Percentiles rank a stretch among this genome's conserved stretches.
Evolutionary conservation across 92 coral and sea anemone genomes (phyloP).

Genomic region (Zoanthus gigantus): DNA sequence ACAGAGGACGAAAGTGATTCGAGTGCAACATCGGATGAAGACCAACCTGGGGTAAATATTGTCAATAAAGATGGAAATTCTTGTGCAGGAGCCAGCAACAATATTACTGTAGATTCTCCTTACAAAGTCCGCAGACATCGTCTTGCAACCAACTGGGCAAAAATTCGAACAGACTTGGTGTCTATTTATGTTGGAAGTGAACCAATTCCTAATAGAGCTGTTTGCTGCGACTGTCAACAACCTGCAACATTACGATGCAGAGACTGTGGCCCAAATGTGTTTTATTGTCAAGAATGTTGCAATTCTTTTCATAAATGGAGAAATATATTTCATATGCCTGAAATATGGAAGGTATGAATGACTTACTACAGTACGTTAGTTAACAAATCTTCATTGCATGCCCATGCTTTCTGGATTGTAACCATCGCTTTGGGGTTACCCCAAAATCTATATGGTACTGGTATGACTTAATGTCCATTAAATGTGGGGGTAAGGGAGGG

Average conservation of each 20-base stretch:
- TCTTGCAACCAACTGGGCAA: conserved; percentile 24
- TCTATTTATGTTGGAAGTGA: neutral
- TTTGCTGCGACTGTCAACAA: conserved; percentile 6
- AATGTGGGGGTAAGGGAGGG: neutral
- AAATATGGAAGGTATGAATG: conserved; percentile 22
- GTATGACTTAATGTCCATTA: neutral
- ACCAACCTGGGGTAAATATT: neutral
- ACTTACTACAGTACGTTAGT: neutral
- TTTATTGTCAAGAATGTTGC: conserved; percentile 33
- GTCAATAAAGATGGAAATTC: conserved; percentile 9
- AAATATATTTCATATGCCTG: neutral
- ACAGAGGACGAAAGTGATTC: conserved; percentile 16
- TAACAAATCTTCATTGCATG: conserved; percentile 3
- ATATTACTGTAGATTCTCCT: neutral
- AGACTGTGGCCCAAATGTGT: conserved; percentile 22
- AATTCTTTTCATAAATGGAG: neutral
- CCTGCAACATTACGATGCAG: conserved; percentile 29
- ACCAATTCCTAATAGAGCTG: conserved; percentile 23
- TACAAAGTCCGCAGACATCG: conserved; percentile 34
- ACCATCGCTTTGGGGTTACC: neutral
- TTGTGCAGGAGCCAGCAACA: conserved; percentile 20
- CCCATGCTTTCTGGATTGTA: neutral
- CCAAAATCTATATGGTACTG: conserved; percentile 4
- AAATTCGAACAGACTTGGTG: conserved; percentile 40
- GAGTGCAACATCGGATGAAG: conserved; percentile 7